These are phyloP conservation scores for Tigriopus japonicus DNA, from an alignment of 1,140 invertebrate species.

Conservation along the genomic window DNA sequence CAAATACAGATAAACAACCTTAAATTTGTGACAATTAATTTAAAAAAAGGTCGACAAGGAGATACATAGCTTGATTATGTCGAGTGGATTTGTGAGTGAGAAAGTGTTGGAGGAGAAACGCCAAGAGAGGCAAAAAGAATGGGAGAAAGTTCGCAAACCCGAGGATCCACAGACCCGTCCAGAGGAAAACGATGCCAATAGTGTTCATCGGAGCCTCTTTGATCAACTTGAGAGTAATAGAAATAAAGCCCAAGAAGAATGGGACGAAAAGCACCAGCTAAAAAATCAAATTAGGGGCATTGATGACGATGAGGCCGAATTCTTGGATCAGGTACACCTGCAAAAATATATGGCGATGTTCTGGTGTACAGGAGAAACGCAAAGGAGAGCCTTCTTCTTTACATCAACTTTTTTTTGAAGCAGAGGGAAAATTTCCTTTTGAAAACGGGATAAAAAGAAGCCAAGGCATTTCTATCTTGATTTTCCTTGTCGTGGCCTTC, in stretches of 20 bases:
- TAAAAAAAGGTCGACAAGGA: not conserved
- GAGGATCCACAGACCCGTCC: slow-evolving; percentile 7
- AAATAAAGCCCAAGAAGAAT: slow-evolving; percentile 3
- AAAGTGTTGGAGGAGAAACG: not conserved
- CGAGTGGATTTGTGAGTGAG: slow-evolving; percentile 7
- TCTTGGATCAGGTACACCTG: slow-evolving; percentile 9
- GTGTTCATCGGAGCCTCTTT: not conserved
- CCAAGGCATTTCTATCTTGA: too few relatives aligned
- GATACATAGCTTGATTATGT: not conserved
- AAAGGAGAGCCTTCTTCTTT: too few relatives aligned
- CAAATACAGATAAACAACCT: too few relatives aligned
- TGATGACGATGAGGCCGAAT: slow-evolving; percentile 13
- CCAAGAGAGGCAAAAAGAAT: slow-evolving; percentile 5
- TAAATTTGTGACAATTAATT: not conserved
- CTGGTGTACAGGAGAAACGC: too few relatives aligned
- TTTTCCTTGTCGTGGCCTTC: too few relatives aligned
- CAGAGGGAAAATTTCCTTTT: too few relatives aligned
- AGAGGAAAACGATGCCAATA: not conserved
- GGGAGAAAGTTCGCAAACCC: slow-evolving; percentile 10
- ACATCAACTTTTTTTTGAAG: too few relatives aligned
- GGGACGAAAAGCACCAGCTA: slow-evolving; percentile 12
- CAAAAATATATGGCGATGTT: too few relatives aligned
- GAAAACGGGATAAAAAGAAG: too few relatives aligned
- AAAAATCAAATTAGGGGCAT: slow-evolving; percentile 12
- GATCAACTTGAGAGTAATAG: slow-evolving; percentile 6